Base-by-base conservation (phyloP, 2,888 invertebrate species). In the Acleris emargana region DNA sequence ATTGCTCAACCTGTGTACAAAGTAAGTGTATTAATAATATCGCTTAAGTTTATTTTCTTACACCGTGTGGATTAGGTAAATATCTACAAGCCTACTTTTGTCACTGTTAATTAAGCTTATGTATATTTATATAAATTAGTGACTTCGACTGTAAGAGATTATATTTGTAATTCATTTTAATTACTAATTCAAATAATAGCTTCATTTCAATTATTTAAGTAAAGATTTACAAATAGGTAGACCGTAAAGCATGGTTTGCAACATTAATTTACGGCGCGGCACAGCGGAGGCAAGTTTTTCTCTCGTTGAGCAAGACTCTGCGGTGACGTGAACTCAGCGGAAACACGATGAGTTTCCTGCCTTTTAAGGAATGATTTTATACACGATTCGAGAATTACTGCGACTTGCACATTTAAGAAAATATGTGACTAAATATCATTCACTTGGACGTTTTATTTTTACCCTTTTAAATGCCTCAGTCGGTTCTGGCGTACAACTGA, bases 211-310 rank as follows among this genome's bases (percentile, higher is more conserved):
- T 2, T 53, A 18, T n/a, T 17, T 7, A 7, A 11, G 6, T 38
- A 25, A 53, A n/a, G 9, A 25, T 13, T 13, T 53, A 28, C 16
- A 47, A 18, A 45, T 18, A 47, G 69, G 72, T 70, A 20, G 2
- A 20, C 20, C 68, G 68, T 72, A 72, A 68, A 54, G 71, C 67
- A 68, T 64, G 71, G 70, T 71, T 69, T 75, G 75, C 78, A 16
- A 52, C 47, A 18, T 47, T 45, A 17, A 22, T 32, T 25, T 22
- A 45, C n/a, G 71, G 74, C 74, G 74, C 72, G 69, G 71, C 72
- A 73, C 74, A 71, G 72, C 79, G 76, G 77, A 71, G 70, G 75
- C 83, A 77, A 86, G 81, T 86, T 87, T 87, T 87, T 86, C 79
- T 76, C 72, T 72, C 72, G 69, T 78, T 80, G 76, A 78, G 83